Evolutionary conservation across 2,113 vertebrate species (phyloP).

Genomic region (Pseudorasbora parva): DNA sequence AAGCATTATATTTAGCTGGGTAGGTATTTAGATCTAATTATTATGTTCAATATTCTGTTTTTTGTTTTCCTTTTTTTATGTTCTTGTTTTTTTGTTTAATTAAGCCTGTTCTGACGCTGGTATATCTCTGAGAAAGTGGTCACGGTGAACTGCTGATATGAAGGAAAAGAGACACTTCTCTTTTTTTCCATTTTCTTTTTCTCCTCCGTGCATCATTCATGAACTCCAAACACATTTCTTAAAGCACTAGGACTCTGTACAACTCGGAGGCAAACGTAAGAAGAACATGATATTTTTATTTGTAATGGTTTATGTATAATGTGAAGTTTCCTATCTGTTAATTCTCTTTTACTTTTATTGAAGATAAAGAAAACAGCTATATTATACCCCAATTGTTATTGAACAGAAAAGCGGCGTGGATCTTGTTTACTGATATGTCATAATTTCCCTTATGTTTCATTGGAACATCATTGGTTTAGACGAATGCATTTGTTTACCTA

Average conservation of each 20-base stretch:
- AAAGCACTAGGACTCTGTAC: slow-evolving; percentile 94
- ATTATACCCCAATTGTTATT: slow-evolving; percentile 82
- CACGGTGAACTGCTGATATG: slow-evolving; percentile 78
- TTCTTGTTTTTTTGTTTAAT: slow-evolving; percentile 75
- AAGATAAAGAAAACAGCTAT: slow-evolving; percentile 70
- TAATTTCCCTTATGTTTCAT: slow-evolving; percentile 62
- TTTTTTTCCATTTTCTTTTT: slow-evolving; percentile 67
- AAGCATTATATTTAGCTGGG: slow-evolving; percentile 87
- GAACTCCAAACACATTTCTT: slow-evolving; percentile 83
- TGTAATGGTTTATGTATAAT: slow-evolving; percentile 84
- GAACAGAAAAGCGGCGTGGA: slow-evolving; percentile 81
- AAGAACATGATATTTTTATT: slow-evolving; percentile 75
- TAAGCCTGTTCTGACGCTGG: slow-evolving; percentile 76
- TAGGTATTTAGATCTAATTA: slow-evolving; percentile 83
- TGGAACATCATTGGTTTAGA: slow-evolving; percentile 67
- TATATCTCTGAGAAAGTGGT: slow-evolving; percentile 77
- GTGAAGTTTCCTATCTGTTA: slow-evolving; percentile 80
- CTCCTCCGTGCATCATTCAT: slow-evolving; percentile 59
- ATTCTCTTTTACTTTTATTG: slow-evolving; percentile 64
- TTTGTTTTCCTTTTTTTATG: slow-evolving; percentile 75
- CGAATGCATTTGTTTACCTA: slow-evolving; percentile 37
- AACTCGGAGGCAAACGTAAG: slow-evolving; percentile 80
- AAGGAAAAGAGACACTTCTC: slow-evolving; percentile 70
- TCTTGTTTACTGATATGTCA: slow-evolving; percentile 78
- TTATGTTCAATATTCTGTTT: slow-evolving; percentile 72